Percentiles rank a stretch among this genome's conserved stretches.
phyloP scores from a whole-genome alignment of 2,797 vertebrate genomes.

The Clamator glandarius region DNA sequence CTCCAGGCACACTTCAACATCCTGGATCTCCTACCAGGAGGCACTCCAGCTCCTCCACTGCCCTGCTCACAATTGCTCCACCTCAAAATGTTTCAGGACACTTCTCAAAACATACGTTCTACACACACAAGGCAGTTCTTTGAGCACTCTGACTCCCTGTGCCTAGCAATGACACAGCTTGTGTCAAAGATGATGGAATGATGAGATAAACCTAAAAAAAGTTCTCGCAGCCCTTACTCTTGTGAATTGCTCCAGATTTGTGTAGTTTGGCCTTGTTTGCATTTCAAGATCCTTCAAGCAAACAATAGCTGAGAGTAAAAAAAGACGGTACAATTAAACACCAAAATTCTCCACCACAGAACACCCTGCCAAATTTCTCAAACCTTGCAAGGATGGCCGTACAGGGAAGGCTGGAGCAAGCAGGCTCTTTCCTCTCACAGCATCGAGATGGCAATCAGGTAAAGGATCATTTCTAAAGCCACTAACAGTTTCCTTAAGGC shows the following conservation, averaged over 20 bases:
- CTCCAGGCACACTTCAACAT: background rate
- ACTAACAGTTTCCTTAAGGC: background rate
- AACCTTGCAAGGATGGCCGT: background rate
- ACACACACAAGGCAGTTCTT: background rate
- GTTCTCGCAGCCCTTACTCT: background rate
- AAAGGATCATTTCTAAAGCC: background rate
- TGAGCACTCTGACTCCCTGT: background rate
- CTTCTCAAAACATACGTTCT: background rate
- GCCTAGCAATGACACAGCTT: background rate
- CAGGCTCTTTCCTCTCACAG: background rate
- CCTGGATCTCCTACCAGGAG: background rate
- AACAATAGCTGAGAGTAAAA: slow-evolving; percentile 17
- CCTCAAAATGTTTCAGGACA: background rate
- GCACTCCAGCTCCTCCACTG: background rate
- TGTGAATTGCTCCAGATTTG: background rate
- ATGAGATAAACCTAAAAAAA: background rate
- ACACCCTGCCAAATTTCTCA: background rate
- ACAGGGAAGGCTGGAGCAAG: background rate
- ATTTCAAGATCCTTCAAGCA: slow-evolving; percentile 1
- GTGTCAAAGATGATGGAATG: fast-evolving
- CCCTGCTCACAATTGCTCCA: background rate
- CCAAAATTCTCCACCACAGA: background rate
- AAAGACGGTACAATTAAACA: slow-evolving; percentile 16
- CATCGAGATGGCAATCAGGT: background rate
- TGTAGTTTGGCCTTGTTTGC: background rate